Evolutionary conservation across 2,888 invertebrate genomes (phyloP).

Genomic region (Drosophila meridionalis): DNA sequence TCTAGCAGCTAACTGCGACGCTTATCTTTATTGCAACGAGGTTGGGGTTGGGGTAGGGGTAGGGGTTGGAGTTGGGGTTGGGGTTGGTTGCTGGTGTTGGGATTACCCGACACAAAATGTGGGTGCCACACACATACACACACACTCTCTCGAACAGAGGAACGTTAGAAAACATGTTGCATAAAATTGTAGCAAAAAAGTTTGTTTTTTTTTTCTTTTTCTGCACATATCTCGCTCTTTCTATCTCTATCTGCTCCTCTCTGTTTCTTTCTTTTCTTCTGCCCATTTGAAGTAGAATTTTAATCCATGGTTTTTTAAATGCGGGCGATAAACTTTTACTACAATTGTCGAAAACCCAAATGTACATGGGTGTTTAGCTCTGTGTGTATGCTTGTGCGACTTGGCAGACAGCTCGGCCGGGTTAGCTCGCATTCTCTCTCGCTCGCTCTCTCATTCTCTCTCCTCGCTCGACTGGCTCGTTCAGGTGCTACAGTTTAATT

Average conservation of each 20-base stretch:
- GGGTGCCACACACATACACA: constrained; percentile 30
- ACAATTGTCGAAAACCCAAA: constrained; percentile 72
- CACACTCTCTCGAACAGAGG: constrained; percentile 1
- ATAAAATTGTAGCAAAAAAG: constrained; percentile 50
- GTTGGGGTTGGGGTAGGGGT: neutral
- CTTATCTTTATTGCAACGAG: constrained; percentile 75
- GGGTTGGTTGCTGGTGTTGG: neutral
- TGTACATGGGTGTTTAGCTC: constrained; percentile 24
- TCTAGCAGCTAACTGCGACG: constrained; percentile 53
- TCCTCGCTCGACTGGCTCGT: constrained; percentile 43
- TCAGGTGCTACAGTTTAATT: constrained; percentile 71
- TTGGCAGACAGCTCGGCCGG: constrained; percentile 30
- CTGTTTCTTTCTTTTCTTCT: constrained; percentile 23
- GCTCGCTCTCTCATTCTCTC: constrained; percentile 23
- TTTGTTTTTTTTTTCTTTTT: constrained; percentile 15
- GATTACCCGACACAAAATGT: constrained; percentile 25
- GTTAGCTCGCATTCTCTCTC: constrained; percentile 25
- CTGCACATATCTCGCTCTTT: neutral
- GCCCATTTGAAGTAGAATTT: constrained; percentile 75
- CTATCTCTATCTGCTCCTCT: neutral
- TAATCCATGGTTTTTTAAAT: constrained; percentile 81
- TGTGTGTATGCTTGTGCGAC: constrained; percentile 5
- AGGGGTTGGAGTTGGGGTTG: neutral
- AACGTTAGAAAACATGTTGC: constrained; percentile 51
- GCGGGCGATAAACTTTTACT: constrained; percentile 80